Conservation (phyloP, 2,113 vertebrate species). For the Patagioenas fasciata region DNA sequence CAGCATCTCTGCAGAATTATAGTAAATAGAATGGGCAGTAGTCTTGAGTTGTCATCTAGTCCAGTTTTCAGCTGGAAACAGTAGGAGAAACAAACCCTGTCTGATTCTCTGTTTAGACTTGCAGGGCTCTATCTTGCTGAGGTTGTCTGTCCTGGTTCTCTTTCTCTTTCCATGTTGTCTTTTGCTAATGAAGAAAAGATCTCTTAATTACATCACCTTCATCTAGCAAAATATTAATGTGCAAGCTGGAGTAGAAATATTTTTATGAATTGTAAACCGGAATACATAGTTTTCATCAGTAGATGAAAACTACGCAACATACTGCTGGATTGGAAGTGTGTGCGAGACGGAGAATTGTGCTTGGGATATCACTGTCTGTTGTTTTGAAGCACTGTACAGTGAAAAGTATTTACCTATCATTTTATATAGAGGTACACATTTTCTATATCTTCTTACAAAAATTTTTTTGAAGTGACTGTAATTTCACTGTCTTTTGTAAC, state of each 20-base stretch:
- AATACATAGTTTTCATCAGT: neutral
- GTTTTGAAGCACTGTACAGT: neutral
- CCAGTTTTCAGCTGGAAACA: neutral
- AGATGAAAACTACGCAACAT: neutral
- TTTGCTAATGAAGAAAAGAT: neutral
- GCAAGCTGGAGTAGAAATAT: neutral
- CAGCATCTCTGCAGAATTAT: neutral
- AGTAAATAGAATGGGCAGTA: neutral
- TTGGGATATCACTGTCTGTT: neutral
- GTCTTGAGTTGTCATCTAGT: neutral
- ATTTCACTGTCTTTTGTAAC: neutral
- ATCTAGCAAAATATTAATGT: neutral
- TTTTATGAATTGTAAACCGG: neutral
- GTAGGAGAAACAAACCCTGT: neutral
- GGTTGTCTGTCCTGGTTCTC: neutral
- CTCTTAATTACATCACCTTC: neutral
- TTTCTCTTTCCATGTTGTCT: neutral
- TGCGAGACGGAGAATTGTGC: neutral
- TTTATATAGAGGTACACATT: neutral
- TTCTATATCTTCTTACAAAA: neutral
- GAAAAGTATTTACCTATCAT: neutral
- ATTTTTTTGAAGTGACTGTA: neutral
- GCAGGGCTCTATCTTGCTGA: neutral
- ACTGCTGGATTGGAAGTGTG: neutral
- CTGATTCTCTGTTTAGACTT: neutral